Evolutionary conservation across 2,888 invertebrate genomes (phyloP).

Genomic region (Spodoptera exigua): DNA sequence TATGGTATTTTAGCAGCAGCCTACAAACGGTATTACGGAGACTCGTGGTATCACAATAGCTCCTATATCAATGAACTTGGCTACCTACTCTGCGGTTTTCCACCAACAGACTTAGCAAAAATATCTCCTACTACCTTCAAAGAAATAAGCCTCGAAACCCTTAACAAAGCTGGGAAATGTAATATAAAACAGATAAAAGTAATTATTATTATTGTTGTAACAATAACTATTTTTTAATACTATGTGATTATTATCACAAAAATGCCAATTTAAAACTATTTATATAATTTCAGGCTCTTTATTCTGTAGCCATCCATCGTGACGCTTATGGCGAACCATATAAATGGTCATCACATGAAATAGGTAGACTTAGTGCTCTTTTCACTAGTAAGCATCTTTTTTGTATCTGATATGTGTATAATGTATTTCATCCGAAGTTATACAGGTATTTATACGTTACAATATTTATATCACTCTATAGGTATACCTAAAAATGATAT

Average conservation of each 20-base stretch:
- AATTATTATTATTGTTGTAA: constrained; percentile 14
- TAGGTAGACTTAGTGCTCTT: constrained; percentile 71
- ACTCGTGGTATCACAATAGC: constrained; percentile 74
- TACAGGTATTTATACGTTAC: neutral
- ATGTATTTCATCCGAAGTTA: neutral
- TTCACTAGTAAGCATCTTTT: constrained; percentile 73
- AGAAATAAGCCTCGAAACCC: constrained; percentile 70
- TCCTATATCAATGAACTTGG: constrained; percentile 78
- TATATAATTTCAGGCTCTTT: constrained; percentile 73
- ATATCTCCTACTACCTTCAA: constrained; percentile 75
- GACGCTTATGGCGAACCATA: constrained; percentile 81
- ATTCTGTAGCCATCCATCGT: constrained; percentile 74
- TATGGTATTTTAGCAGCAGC: constrained; percentile 79
- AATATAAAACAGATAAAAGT: constrained; percentile 76
- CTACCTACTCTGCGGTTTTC: constrained; percentile 82
- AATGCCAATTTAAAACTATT: no score
- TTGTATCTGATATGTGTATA: neutral
- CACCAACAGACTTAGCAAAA: constrained; percentile 70
- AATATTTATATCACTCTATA: constrained; percentile 47
- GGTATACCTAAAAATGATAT: constrained; percentile 77
- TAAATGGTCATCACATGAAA: constrained; percentile 82
- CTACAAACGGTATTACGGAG: constrained; percentile 79
- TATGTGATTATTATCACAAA: no score
- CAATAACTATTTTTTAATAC: neutral
- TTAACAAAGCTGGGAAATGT: constrained; percentile 74